Percentiles rank a stretch among this genome's conserved stretches.
Conservation (phyloP, 2,113 vertebrate genomes). For the Trachemys scripta region DNA sequence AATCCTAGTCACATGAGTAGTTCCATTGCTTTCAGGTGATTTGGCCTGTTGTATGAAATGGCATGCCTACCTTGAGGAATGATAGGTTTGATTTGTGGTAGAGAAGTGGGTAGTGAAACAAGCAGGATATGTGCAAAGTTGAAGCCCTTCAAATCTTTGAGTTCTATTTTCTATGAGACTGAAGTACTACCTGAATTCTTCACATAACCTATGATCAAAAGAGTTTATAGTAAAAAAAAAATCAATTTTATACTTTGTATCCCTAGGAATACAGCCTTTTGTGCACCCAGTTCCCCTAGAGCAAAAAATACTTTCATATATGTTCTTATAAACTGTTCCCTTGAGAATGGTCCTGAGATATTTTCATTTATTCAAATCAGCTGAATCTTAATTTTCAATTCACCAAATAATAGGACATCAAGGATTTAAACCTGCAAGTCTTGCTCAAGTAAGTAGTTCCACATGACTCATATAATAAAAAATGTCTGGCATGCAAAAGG, state of each 20-base stretch:
- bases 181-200: background rate
- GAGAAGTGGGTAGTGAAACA: background rate
- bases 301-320: background rate
- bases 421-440: background rate
- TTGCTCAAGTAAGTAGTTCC: background rate
- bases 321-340: background rate
- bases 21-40: background rate
- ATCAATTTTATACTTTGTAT: background rate
- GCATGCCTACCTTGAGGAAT: background rate
- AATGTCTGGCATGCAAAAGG: background rate
- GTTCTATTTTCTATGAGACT: background rate
- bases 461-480: background rate
- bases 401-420: background rate
- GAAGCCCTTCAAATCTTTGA: background rate
- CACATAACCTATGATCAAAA: background rate
- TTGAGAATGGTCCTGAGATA: background rate
- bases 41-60: background rate
- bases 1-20: background rate
- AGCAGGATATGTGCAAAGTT: background rate
- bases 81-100: background rate
- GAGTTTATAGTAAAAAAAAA: background rate
- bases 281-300: background rate
- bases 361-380: background rate
- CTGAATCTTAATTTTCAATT: background rate
- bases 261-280: background rate